Conservation (phyloP, 2,888 invertebrate genomes). For the Luperina nickerlii region DNA sequence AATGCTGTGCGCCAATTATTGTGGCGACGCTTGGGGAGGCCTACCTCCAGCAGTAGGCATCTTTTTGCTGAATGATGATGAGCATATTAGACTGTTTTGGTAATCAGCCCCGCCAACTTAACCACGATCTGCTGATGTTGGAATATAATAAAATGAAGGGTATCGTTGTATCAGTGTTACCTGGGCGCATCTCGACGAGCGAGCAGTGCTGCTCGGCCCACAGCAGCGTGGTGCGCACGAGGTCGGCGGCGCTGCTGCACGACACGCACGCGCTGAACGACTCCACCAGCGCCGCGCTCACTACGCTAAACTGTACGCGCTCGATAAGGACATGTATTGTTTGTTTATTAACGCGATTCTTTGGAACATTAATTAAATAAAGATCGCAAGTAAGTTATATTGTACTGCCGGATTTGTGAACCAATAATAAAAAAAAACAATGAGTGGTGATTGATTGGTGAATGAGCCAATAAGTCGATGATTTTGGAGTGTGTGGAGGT, state of each 20-base stretch:
- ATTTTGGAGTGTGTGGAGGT: too few species aligned
- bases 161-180: slow-evolving; percentile 85
- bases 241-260: slow-evolving; percentile 95
- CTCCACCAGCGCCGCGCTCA: slow-evolving; percentile 96
- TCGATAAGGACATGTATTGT: slow-evolving; percentile 80
- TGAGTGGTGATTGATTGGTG: not conserved
- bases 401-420: too few species aligned
- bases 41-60: too few species aligned
- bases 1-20: not conserved
- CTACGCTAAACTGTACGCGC: slow-evolving; percentile 95
- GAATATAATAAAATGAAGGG: not conserved
- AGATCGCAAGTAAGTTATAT: not conserved
- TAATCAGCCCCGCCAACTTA: not conserved
- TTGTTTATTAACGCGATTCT: not conserved
- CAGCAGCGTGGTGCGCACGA: slow-evolving; percentile 96
- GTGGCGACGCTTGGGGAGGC: not conserved
- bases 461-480: too few species aligned
- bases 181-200: slow-evolving; percentile 97
- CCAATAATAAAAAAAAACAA: too few species aligned
- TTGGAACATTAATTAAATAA: not conserved
- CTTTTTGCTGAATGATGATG: not conserved
- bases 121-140: not conserved
- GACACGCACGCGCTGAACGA: slow-evolving; percentile 98
- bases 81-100: not conserved
- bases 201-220: slow-evolving; percentile 99